phyloP scores from a whole-genome alignment of 2,888 invertebrate species.

The Cryptocephalus moraei region DNA sequence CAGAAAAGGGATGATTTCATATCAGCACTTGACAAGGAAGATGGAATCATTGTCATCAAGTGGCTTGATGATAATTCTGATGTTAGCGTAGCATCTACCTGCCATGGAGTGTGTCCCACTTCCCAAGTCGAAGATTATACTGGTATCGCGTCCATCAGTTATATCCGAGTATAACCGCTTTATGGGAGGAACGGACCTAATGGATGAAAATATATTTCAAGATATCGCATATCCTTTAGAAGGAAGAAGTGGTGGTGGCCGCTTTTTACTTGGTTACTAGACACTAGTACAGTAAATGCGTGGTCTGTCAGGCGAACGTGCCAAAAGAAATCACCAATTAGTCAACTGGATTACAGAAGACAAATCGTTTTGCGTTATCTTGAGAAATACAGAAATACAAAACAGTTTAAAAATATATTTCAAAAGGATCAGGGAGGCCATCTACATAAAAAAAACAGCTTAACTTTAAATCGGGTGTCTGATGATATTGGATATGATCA shows the following conservation, averaged over 20 bases:
- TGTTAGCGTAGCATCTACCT: conserved; percentile 12
- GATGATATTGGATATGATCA: not conserved
- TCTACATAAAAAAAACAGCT: conserved; percentile 5
- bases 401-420: too few relatives aligned
- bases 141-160: not conserved
- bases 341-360: conserved; percentile 7
- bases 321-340: too few relatives aligned
- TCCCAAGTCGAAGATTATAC: conserved; percentile 2
- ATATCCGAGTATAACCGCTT: conserved; percentile 1
- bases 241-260: conserved; percentile 12
- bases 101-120: conserved; percentile 3
- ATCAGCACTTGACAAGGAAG: conserved; percentile 6
- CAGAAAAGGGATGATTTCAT: conserved; percentile 2
- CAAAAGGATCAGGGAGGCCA: conserved; percentile 6
- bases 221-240: conserved; percentile 8
- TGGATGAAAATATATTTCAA: conserved; percentile 9
- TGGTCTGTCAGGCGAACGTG: too few relatives aligned
- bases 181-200: conserved; percentile 10
- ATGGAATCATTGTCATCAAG: conserved; percentile 12
- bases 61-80: conserved; percentile 17
- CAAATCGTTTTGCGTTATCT: conserved; percentile 6
- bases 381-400: conserved; percentile 17
- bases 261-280: conserved; percentile 8
- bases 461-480: conserved; percentile 6
- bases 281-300: not conserved